A percentile compares a stretch with the other conserved stretches of the same genome.
phyloP scores from a whole-genome alignment of 1,140 invertebrate genomes.

The Pseudomyrmex concolor region DNA sequence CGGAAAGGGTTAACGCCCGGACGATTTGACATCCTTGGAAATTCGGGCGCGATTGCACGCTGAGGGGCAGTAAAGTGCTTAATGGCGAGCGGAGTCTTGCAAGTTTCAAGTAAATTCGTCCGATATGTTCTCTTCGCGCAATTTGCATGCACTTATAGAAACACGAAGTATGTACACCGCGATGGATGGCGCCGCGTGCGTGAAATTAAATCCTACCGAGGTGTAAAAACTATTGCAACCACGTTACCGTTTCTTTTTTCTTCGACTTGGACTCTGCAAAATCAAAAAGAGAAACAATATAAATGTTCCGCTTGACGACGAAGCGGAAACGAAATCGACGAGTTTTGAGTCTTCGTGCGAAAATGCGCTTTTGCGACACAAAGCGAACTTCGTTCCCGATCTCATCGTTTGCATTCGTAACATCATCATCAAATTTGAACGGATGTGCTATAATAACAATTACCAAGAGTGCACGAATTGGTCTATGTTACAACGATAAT shows the following conservation, averaged over 20 bases:
- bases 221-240: constrained; percentile 8
- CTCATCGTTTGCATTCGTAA: neutral
- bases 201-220: constrained; percentile 36
- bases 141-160: constrained; percentile 33
- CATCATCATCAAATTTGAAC: neutral
- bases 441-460: neutral
- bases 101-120: constrained; percentile 36
- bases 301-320: neutral
- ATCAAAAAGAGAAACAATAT: neutral
- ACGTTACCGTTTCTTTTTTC: neutral
- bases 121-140: neutral
- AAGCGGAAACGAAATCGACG: too few relatives aligned
- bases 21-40: constrained; percentile 38
- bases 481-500: constrained; percentile 8
- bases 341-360: neutral
- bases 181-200: neutral
- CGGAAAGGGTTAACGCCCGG: constrained; percentile 29
- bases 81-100: neutral
- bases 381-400: too few relatives aligned
- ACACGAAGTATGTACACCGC: neutral
- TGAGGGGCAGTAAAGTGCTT: constrained; percentile 1
- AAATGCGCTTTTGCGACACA: neutral
- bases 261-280: neutral
- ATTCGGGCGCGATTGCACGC: constrained; percentile 19
- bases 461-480: neutral